A percentile compares a stretch with the other conserved stretches of the same genome.
phyloP scores from a whole-genome alignment of 2,888 invertebrate genomes.

The Tyria jacobaeae region DNA sequence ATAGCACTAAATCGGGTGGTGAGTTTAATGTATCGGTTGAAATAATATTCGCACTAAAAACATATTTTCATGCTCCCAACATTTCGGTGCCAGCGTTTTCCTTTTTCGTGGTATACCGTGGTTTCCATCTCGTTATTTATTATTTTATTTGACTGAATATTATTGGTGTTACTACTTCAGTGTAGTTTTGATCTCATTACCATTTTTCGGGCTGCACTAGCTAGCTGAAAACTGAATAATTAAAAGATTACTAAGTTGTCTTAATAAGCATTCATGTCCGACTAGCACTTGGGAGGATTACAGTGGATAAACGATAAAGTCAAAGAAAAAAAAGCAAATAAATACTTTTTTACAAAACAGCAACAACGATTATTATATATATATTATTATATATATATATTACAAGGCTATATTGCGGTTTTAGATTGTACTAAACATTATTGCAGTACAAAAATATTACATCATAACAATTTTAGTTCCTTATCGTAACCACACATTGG shows the following conservation, averaged over 20 bases:
- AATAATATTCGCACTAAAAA: conserved; percentile 63
- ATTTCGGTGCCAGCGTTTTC: conserved; percentile 11
- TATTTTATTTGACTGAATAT: conserved; percentile 22
- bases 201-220: not conserved
- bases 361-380: too few relatives aligned
- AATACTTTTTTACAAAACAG: too few relatives aligned
- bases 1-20: conserved; percentile 67
- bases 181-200: not conserved
- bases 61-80: conserved; percentile 36
- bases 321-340: too few relatives aligned
- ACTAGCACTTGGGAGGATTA: too few relatives aligned
- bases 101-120: conserved; percentile 15
- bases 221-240: not conserved
- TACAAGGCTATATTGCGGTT: not conserved
- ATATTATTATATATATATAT: too few relatives aligned
- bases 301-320: too few relatives aligned
- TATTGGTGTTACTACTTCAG: not conserved
- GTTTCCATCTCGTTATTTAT: conserved; percentile 37
- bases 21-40: conserved; percentile 73
- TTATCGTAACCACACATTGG: conserved; percentile 15
- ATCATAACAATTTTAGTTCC: not conserved
- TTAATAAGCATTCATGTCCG: too few relatives aligned
- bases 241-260: too few relatives aligned
- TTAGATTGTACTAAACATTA: not conserved
- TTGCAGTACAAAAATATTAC: not conserved